Conservation (phyloP, 1,140 invertebrate species). For the Marisa cornuarietis region DNA sequence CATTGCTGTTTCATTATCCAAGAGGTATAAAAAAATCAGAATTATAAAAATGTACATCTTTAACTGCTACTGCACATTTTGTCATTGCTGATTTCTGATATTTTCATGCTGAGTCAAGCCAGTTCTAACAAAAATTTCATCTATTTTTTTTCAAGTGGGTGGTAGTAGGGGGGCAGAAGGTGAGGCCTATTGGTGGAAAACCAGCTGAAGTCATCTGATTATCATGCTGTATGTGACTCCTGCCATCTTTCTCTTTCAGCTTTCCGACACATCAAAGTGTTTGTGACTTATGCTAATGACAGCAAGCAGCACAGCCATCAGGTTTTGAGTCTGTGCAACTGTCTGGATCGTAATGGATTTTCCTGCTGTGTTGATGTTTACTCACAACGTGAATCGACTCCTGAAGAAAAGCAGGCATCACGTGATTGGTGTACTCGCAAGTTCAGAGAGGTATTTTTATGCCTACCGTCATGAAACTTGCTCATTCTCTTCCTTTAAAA, state of each 20-base stretch:
- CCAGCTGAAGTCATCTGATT: not conserved
- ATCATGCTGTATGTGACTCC: not conserved
- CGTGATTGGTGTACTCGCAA: slow-evolving; percentile 41
- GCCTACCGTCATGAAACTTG: not conserved
- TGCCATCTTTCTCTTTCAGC: slow-evolving; percentile 37
- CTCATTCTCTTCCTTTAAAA: not conserved
- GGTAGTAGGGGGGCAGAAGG: no score
- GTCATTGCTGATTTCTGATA: no score
- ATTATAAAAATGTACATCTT: no score
- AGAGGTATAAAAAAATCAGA: no score
- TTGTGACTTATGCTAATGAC: slow-evolving; percentile 58
- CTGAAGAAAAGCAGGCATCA: slow-evolving; percentile 23
- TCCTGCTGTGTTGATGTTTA: slow-evolving; percentile 53
- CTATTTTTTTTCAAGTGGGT: no score
- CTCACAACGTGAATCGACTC: slow-evolving; percentile 32
- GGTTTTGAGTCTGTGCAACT: slow-evolving; percentile 54
- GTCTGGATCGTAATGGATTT: slow-evolving; percentile 55
- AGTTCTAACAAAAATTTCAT: no score
- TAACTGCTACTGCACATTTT: no score
- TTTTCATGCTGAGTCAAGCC: no score
- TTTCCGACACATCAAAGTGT: slow-evolving; percentile 53
- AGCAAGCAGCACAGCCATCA: slow-evolving; percentile 47
- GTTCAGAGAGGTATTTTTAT: slow-evolving; percentile 43
- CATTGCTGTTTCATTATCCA: no score
- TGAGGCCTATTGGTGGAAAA: no score